phyloP scores from a whole-genome alignment of 1,140 invertebrate species.

The Drosophila repletoides region DNA sequence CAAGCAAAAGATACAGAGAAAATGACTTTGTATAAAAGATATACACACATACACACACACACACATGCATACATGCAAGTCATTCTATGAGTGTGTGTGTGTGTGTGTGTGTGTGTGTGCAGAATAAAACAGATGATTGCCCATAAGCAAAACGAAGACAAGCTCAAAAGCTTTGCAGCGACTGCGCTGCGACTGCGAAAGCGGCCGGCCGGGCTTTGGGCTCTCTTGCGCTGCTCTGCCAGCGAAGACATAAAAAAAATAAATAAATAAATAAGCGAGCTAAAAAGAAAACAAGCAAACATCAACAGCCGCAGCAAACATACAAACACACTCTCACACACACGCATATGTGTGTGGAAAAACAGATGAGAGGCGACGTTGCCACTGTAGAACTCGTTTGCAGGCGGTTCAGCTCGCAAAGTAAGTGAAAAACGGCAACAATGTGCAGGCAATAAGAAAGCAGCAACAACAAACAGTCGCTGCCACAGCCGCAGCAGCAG shows the following conservation, averaged over 20 bases:
- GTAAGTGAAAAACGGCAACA: slow-evolving; percentile 67
- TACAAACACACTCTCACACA: slow-evolving; percentile 26
- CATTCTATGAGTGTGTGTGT: slow-evolving; percentile 10
- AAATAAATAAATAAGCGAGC: slow-evolving; percentile 70
- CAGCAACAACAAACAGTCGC: slow-evolving; percentile 44
- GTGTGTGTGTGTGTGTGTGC: slow-evolving; percentile 43
- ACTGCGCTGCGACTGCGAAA: slow-evolving; percentile 14
- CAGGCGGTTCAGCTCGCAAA: slow-evolving; percentile 36
- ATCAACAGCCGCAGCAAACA: slow-evolving; percentile 49
- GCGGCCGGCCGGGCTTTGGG: slow-evolving; percentile 57
- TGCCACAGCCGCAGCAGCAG: slow-evolving; percentile 16
- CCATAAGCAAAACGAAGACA: slow-evolving; percentile 66
- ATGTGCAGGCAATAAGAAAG: slow-evolving; percentile 64
- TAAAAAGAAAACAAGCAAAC: slow-evolving; percentile 58
- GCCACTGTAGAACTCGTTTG: slow-evolving; percentile 54
- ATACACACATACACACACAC: slow-evolving; percentile 7
- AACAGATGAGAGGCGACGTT: slow-evolving; percentile 71
- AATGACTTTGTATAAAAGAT: slow-evolving; percentile 62
- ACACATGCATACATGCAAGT: slow-evolving; percentile 25
- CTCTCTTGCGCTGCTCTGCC: slow-evolving; percentile 45
- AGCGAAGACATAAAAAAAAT: slow-evolving; percentile 66
- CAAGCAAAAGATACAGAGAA: slow-evolving; percentile 57
- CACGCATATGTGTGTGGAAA: slow-evolving; percentile 39
- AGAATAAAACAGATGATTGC: slow-evolving; percentile 78
- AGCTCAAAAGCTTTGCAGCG: slow-evolving; percentile 47